These are phyloP conservation scores for Drosophila kanapiae DNA, from an alignment of 1,140 invertebrate genomes.

Conservation along the genomic window DNA sequence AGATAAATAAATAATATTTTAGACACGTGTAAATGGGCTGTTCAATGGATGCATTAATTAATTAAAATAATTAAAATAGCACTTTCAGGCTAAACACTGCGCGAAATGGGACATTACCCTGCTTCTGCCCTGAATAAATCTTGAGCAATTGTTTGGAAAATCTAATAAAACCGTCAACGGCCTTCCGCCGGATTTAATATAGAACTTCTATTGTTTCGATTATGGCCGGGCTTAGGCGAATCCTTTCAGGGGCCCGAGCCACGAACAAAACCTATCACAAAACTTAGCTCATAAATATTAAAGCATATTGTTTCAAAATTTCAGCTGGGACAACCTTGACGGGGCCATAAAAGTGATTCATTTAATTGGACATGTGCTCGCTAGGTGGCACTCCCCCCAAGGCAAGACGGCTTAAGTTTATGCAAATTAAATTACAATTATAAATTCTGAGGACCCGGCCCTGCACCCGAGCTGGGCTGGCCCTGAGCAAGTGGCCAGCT, in stretches of 20 bases:
- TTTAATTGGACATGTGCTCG: conserved; percentile 58
- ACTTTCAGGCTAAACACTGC: conserved; percentile 10
- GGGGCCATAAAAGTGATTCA: conserved; percentile 68
- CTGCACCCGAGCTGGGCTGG: conserved; percentile 9
- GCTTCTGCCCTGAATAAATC: conserved; percentile 15
- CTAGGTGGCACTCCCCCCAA: conserved; percentile 12
- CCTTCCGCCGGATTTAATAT: conserved; percentile 44
- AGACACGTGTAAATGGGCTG: conserved; percentile 1
- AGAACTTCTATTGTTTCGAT: conserved; percentile 44
- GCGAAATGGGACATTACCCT: not conserved
- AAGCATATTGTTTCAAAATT: conserved; percentile 63
- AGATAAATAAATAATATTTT: conserved; percentile 1
- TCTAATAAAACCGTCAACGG: conserved; percentile 73
- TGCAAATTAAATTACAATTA: conserved; percentile 82
- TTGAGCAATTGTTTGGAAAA: conserved; percentile 50
- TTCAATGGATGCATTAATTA: conserved; percentile 10
- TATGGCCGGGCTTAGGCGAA: conserved; percentile 39
- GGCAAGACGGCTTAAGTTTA: conserved; percentile 54
- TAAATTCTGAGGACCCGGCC: conserved; percentile 59
- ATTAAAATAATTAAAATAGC: conserved; percentile 15
- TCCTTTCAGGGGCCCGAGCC: conserved; percentile 34
- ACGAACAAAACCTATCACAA: conserved; percentile 24
- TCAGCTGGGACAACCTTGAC: conserved; percentile 21
- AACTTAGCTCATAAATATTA: conserved; percentile 76
- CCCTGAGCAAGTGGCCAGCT: conserved; percentile 31